A percentile compares a stretch with the other conserved stretches of the same genome.
Evolutionary conservation across 1,140 invertebrate genomes (phyloP).

Genomic region (Drosophila arizonae): DNA sequence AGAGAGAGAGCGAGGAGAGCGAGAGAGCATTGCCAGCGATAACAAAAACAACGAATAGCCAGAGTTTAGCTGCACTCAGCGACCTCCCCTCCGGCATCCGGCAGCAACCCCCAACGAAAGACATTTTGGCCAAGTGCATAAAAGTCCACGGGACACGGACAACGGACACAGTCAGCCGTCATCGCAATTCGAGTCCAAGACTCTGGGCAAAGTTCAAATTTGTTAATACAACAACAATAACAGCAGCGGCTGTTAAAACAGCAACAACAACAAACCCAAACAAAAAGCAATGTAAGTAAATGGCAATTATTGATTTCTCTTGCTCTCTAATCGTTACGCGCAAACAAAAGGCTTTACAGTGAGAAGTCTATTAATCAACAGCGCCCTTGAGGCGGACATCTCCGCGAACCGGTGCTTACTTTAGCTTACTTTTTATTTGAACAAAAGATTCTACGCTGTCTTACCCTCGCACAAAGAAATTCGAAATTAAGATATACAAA

Average conservation of each 20-base stretch:
- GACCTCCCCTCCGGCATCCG: conserved; percentile 18
- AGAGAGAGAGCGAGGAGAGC: conserved; percentile 9
- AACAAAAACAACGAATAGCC: conserved; percentile 75
- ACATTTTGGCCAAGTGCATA: conserved; percentile 64
- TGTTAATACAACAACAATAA: conserved; percentile 43
- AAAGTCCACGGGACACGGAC: conserved; percentile 39
- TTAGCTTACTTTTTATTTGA: neutral
- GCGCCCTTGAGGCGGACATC: neutral
- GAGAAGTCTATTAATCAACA: neutral
- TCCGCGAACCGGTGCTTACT: neutral
- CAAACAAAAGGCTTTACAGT: conserved; percentile 29
- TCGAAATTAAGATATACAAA: neutral
- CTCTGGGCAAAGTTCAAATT: conserved; percentile 41
- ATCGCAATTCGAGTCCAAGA: conserved; percentile 44
- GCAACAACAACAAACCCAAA: conserved; percentile 27
- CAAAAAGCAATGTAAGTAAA: conserved; percentile 69
- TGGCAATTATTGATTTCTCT: conserved; percentile 71
- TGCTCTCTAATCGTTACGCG: conserved; percentile 17
- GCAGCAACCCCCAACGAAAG: conserved; percentile 29
- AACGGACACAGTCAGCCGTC: conserved; percentile 35
- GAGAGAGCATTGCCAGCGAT: conserved; percentile 47
- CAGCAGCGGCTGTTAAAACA: conserved; percentile 23
- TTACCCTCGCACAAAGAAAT: neutral
- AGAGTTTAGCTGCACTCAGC: conserved; percentile 68
- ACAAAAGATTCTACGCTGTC: no score